These are phyloP conservation scores for Nasonia oneida DNA, from an alignment of 2,888 invertebrate genomes.

Conservation along the genomic window DNA sequence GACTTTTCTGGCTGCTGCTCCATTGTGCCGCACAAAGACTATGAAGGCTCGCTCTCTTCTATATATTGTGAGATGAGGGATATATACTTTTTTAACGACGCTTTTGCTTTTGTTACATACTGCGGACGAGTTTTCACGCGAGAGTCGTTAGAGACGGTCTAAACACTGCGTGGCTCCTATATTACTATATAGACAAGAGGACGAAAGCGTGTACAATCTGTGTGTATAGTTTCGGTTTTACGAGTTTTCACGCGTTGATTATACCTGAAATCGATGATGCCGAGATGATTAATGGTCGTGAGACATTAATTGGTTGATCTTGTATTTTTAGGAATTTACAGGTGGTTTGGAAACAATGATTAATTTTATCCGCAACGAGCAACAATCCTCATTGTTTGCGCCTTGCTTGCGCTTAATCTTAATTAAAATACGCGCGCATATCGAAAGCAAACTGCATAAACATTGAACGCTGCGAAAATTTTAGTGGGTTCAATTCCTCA, in stretches of 20 bases:
- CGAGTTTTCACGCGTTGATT: neutral
- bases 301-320: no score
- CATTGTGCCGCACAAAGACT: neutral
- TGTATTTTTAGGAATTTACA: no score
- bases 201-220: neutral
- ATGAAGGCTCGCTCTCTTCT: neutral
- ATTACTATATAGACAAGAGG: neutral
- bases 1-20: neutral
- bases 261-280: neutral
- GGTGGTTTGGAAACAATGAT: no score
- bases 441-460: no score
- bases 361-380: no score
- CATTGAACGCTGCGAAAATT: no score
- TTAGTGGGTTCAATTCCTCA: no score
- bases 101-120: neutral
- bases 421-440: no score
- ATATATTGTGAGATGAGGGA: neutral
- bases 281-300: no score
- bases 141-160: neutral
- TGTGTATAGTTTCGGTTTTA: neutral
- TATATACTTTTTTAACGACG: neutral
- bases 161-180: neutral
- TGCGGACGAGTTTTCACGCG: neutral
- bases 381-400: no score
- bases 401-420: no score